A percentile compares a stretch with the other conserved stretches of the same genome.
Evolutionary conservation across 2,888 invertebrate species (phyloP).

Genomic region (Euproctis similis): DNA sequence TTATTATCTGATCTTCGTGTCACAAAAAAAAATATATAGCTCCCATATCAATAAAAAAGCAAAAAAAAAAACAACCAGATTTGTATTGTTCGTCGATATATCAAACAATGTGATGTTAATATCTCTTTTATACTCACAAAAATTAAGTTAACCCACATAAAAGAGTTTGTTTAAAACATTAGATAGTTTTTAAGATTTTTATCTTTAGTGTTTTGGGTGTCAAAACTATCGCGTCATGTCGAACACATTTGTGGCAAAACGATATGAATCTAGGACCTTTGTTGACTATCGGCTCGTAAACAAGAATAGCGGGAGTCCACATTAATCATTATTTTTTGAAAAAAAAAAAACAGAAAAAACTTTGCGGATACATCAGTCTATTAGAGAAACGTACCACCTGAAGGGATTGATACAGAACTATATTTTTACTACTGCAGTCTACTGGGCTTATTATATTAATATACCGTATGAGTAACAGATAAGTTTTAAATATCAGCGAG

Average conservation of each 20-base stretch:
- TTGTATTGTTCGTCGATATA: conserved; percentile 42
- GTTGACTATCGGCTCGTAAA: conserved; percentile 63
- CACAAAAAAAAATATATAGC: conserved; percentile 17
- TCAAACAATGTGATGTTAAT: conserved; percentile 45
- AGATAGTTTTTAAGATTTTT: conserved; percentile 69
- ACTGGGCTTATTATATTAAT: no score
- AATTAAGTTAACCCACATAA: conserved; percentile 72
- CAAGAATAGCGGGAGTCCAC: conserved; percentile 71
- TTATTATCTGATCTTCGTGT: conserved; percentile 15
- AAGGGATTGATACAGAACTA: no score
- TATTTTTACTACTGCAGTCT: no score
- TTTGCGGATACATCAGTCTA: no score
- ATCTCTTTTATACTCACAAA: conserved; percentile 63
- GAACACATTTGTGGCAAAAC: conserved; percentile 57
- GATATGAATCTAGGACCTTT: conserved; percentile 65
- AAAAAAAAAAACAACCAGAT: no score
- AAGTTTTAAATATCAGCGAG: no score
- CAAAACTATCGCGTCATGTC: conserved; percentile 74
- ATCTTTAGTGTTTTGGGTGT: conserved; percentile 69
- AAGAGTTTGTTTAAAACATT: conserved; percentile 76
- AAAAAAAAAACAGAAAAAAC: no score
- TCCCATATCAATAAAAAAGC: conserved; percentile 27
- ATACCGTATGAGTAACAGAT: no score
- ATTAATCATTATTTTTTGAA: conserved; percentile 51
- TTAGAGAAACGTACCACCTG: no score